Evolutionary conservation across 2,888 invertebrate genomes (phyloP).

Genomic region (Hypomecis punctinalis): DNA sequence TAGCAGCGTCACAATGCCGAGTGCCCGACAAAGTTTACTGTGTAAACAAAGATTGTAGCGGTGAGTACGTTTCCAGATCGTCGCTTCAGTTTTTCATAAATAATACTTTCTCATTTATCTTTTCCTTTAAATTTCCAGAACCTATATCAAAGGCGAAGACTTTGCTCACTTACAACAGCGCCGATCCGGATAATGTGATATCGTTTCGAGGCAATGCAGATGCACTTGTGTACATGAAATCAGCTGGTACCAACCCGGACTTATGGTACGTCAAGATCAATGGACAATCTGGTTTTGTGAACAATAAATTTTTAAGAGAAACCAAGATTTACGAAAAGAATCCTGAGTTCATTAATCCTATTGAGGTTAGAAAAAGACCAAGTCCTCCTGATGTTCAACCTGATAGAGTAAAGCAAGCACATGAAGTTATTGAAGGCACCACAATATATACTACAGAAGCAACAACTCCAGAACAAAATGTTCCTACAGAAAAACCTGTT

Average conservation of each 20-base stretch:
- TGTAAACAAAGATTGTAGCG: constrained; percentile 88
- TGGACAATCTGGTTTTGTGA: constrained; percentile 88
- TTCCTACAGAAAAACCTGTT: constrained; percentile 36
- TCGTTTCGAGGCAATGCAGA: constrained; percentile 85
- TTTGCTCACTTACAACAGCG: constrained; percentile 82
- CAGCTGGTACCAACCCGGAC: constrained; percentile 85
- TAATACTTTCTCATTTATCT: constrained; percentile 51
- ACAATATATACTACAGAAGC: constrained; percentile 79
- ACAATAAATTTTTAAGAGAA: constrained; percentile 86
- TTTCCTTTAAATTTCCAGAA: constrained; percentile 69
- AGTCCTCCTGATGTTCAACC: constrained; percentile 65
- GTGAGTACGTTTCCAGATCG: constrained; percentile 73
- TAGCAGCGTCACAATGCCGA: constrained; percentile 69
- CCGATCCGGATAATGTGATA: constrained; percentile 80
- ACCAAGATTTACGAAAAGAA: constrained; percentile 74
- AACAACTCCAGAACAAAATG: constrained; percentile 42
- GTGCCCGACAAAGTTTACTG: constrained; percentile 89
- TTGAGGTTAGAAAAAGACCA: constrained; percentile 45
- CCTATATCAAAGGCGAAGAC: constrained; percentile 87
- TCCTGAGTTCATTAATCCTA: constrained; percentile 66
- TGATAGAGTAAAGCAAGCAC: constrained; percentile 72
- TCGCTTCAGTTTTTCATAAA: constrained; percentile 38
- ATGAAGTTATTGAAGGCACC: constrained; percentile 88
- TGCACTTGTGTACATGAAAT: constrained; percentile 88
- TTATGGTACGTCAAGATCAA: constrained; percentile 89